These are phyloP conservation scores for Parus major DNA, from an alignment of 2,113 vertebrate genomes.

Conservation along the genomic window DNA sequence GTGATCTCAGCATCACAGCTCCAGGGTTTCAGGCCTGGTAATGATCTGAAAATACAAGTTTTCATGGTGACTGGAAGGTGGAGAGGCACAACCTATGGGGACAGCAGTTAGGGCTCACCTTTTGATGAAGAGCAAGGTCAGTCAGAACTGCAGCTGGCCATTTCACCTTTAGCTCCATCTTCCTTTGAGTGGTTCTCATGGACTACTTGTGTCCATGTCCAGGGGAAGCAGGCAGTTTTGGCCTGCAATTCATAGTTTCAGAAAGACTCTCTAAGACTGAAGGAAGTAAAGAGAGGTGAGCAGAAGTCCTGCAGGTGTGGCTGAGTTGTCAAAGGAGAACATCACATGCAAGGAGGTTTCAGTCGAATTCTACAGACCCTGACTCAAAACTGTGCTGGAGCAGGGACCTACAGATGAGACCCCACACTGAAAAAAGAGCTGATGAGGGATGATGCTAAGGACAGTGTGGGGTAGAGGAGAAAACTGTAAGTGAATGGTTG, in stretches of 20 bases:
- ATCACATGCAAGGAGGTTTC: background rate
- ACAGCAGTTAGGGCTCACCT: background rate
- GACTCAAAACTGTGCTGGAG: background rate
- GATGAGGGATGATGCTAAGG: background rate
- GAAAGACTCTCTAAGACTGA: background rate
- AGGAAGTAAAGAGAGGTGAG: background rate
- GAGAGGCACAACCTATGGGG: background rate
- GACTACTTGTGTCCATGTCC: background rate
- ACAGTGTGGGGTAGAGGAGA: background rate
- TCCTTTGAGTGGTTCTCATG: background rate
- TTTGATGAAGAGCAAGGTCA: background rate
- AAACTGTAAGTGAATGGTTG: background rate
- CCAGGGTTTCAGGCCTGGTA: background rate
- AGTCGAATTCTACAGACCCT: background rate
- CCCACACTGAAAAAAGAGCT: background rate
- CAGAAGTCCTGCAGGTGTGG: background rate
- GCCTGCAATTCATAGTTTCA: background rate
- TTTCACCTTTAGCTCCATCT: background rate
- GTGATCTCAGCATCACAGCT: background rate
- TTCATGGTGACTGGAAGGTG: background rate
- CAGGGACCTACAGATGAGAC: background rate
- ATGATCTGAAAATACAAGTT: background rate
- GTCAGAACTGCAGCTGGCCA: background rate
- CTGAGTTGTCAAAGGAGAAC: background rate
- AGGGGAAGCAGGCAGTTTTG: background rate